phyloP scores from a whole-genome alignment of 2,113 vertebrate genomes.

The Hemiprocne comata region DNA sequence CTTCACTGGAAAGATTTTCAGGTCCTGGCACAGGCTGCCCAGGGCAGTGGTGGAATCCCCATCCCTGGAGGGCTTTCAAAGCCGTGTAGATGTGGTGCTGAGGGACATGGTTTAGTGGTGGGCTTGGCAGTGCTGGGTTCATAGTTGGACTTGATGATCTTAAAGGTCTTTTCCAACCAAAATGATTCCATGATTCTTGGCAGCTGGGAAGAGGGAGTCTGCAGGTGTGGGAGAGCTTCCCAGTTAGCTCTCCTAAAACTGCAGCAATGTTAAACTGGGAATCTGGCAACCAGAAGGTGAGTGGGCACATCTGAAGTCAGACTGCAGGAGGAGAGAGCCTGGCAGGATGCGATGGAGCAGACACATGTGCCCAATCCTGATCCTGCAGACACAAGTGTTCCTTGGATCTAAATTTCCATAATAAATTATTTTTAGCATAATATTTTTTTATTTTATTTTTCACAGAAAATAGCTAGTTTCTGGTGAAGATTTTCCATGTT shows the following conservation, averaged over 20 bases:
- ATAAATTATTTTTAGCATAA: neutral
- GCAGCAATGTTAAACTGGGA: rapidly evolving
- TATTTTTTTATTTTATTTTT: neutral
- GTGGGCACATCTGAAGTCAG: neutral
- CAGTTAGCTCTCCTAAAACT: neutral
- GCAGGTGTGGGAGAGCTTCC: neutral
- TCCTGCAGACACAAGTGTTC: rapidly evolving
- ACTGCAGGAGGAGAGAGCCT: neutral
- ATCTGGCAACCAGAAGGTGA: neutral
- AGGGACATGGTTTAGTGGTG: too few relatives aligned
- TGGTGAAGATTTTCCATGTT: neutral
- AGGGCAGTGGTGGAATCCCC: too few relatives aligned
- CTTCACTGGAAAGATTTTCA: too few relatives aligned
- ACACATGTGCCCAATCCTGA: rapidly evolving
- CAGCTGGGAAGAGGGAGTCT: neutral
- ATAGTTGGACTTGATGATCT: too few relatives aligned
- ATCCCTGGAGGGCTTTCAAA: too few relatives aligned
- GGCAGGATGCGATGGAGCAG: neutral
- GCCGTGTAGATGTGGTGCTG: too few relatives aligned
- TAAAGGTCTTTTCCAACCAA: too few relatives aligned
- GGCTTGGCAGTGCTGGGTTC: too few relatives aligned
- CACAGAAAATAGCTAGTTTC: neutral
- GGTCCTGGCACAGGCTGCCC: too few relatives aligned
- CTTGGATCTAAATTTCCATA: rapidly evolving
- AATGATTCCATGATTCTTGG: too few relatives aligned